Base-by-base conservation (phyloP, 1,140 invertebrate species). In the Xylocopa sonorina region DNA sequence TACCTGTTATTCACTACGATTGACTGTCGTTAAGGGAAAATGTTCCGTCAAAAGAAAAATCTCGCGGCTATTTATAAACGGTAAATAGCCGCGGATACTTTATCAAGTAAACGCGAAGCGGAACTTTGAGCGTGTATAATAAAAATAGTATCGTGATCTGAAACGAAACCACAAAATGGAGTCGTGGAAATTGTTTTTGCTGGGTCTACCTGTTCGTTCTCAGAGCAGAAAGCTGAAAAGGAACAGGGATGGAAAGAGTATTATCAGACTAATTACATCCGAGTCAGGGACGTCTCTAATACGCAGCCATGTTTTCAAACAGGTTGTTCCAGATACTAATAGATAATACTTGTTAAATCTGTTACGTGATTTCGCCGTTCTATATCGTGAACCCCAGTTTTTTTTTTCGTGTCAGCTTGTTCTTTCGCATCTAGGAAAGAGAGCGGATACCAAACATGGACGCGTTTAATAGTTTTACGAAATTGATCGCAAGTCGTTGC, bases 291-390 rank as follows among this genome's bases (percentile, higher is more conserved):
- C 78, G 62, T 66, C 24, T 75, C 71, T 80, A 80, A 80, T 80
- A 58, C 60, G 41, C 50, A n/a, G 78, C 62, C 38, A 57, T 43
- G 60, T 48, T 75, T 80, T 50, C 60, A 48, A 80, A 75, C 72
- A 58, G 71, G 62, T 64, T 64, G 62, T 43, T 80, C 71, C 60
- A 58, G 50, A 75, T 55, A 80, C 71, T 27, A 5, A 14, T 27
- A 68, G 77, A 57, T 85, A 83, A 85, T 64, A 75, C 58, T n/a
- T n/a, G 64, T 82, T 88, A 87, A 88, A 80, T 87, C 74, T 78
- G 83, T 88, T 88, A 80, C 50, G 32, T 67, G 53, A 87, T 86
- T 86, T 78, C 73, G 55, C n/a, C 29, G 63, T 67, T 80, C 78
- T 64, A 29, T 62, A 74, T 12, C 34, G 29, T 69, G 75, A 78